A percentile compares a stretch with the other conserved stretches of the same genome.
Evolutionary conservation across 2,888 invertebrate species (phyloP).

Genomic region (Xestia sexstrigata): DNA sequence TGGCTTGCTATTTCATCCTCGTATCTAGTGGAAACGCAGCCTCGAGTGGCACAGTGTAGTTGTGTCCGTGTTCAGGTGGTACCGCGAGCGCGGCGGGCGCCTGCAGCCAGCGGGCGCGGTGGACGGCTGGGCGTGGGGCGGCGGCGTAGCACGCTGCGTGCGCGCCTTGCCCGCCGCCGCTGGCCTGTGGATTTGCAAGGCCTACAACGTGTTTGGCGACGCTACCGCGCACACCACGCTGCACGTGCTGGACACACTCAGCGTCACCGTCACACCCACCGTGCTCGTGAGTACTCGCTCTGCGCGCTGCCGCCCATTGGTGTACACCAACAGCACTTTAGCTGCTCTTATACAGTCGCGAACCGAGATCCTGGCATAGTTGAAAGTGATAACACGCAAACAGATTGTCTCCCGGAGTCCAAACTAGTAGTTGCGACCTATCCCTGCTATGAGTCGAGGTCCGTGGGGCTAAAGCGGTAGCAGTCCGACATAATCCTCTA

Average conservation of each 20-base stretch:
- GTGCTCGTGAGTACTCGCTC: constrained; percentile 85
- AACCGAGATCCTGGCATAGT: not conserved
- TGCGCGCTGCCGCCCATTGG: too few relatives aligned
- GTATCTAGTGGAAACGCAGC: not conserved
- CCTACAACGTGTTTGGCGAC: constrained; percentile 92
- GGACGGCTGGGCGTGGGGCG: constrained; percentile 92
- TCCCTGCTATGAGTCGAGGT: not conserved
- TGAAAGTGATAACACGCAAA: not conserved
- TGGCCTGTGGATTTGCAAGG: constrained; percentile 93
- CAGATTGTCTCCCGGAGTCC: not conserved
- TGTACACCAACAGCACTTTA: not conserved
- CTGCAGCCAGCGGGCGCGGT: constrained; percentile 77
- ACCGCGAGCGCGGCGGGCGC: constrained; percentile 89
- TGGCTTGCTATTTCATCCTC: not conserved
- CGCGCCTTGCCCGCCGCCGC: constrained; percentile 91
- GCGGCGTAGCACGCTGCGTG: constrained; percentile 93
- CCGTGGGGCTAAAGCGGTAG: not conserved
- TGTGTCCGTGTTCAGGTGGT: constrained; percentile 85
- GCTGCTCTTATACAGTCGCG: not conserved
- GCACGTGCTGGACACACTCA: constrained; percentile 91
- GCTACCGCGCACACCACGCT: constrained; percentile 92
- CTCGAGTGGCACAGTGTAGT: not conserved
- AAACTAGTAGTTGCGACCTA: not conserved
- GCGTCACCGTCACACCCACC: constrained; percentile 90
- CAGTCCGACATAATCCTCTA: not conserved